Conservation (phyloP, 2,113 vertebrate species). For the Asarcornis scutulata region DNA sequence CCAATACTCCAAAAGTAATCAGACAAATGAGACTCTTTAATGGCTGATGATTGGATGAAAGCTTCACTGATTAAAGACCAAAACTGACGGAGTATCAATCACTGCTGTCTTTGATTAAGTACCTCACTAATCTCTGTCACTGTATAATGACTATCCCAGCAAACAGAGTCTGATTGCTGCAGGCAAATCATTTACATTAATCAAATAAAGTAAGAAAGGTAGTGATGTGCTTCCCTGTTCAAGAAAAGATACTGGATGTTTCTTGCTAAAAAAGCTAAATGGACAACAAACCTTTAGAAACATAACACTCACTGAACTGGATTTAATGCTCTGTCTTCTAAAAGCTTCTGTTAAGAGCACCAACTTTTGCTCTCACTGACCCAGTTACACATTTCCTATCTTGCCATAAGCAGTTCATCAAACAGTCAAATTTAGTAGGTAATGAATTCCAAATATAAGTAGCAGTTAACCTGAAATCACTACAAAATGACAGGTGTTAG, state of each 20-base stretch:
- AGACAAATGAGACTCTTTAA: slow-evolving; percentile 52
- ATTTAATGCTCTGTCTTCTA: not conserved
- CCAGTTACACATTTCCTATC: not conserved
- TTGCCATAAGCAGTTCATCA: not conserved
- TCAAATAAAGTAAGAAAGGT: slow-evolving; percentile 58
- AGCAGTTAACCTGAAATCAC: not conserved
- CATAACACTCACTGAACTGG: not conserved
- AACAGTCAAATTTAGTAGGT: not conserved
- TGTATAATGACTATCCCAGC: slow-evolving; percentile 64
- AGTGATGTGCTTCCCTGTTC: slow-evolving; percentile 2
- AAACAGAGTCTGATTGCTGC: slow-evolving; percentile 65
- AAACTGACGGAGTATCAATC: slow-evolving; percentile 68
- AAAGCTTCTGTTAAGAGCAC: not conserved
- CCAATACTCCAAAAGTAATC: slow-evolving; percentile 44
- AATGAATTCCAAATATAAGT: not conserved
- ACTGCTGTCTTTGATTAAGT: slow-evolving; percentile 71
- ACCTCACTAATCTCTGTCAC: slow-evolving; percentile 70
- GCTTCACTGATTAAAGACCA: slow-evolving; percentile 68
- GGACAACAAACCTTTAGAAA: not conserved
- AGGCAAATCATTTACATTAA: slow-evolving; percentile 69
- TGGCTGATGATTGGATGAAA: slow-evolving; percentile 63
- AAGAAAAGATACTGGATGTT: not conserved
- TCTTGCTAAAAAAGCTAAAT: not conserved
- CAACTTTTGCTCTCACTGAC: not conserved
- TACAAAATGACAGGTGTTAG: not conserved